phyloP scores from a whole-genome alignment of 1,140 invertebrate genomes.

The Ooceraea biroi region DNA sequence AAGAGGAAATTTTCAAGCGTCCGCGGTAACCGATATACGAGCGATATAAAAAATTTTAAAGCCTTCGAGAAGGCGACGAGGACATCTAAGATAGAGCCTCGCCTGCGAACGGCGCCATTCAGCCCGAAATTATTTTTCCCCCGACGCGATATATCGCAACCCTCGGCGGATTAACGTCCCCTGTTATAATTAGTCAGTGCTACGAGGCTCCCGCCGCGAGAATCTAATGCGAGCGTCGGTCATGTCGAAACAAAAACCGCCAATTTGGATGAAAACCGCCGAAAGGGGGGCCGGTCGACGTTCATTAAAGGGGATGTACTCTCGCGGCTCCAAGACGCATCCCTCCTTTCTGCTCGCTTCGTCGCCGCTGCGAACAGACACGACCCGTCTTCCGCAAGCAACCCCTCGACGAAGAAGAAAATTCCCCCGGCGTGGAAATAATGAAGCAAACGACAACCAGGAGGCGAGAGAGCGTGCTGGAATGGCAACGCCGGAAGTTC shows the following conservation, averaged over 20 bases:
- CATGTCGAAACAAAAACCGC: slow-evolving; percentile 70
- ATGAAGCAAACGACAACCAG: slow-evolving; percentile 60
- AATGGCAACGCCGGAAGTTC: slow-evolving; percentile 9
- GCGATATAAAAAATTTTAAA: slow-evolving; percentile 19
- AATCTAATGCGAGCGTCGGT: slow-evolving; percentile 67
- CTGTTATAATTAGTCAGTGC: slow-evolving; percentile 66
- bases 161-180: not conserved
- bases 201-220: slow-evolving; percentile 49
- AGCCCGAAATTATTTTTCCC: slow-evolving; percentile 15
- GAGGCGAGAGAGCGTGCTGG: not conserved
- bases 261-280: slow-evolving; percentile 72
- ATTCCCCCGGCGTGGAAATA: slow-evolving; percentile 40
- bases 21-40: not conserved
- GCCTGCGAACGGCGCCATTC: slow-evolving; percentile 1
- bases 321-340: not conserved
- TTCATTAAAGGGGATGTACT: slow-evolving; percentile 64
- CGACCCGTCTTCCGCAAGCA: not conserved
- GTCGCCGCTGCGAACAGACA: not conserved
- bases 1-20: not conserved
- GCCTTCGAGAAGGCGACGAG: not conserved
- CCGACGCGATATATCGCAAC: slow-evolving; percentile 11
- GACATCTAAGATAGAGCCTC: slow-evolving; percentile 32
- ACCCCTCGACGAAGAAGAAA: slow-evolving; percentile 3
- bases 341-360: not conserved
- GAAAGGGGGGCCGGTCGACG: slow-evolving; percentile 45